Base-by-base conservation (phyloP, 2,888 invertebrate species). In the Mythimna vitellina region DNA sequence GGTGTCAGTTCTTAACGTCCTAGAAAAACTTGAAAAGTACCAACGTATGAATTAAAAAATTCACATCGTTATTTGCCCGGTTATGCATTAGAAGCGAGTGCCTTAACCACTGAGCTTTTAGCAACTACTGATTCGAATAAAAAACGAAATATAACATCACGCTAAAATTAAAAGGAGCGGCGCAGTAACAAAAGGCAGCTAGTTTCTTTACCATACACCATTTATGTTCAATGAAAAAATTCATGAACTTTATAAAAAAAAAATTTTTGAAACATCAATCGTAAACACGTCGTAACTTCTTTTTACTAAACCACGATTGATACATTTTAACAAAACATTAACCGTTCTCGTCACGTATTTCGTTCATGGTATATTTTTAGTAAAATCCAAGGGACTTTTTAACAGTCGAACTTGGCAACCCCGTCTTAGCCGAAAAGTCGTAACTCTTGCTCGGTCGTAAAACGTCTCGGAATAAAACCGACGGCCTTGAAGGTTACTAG, bases 391-490 rank as follows among this genome's bases (percentile, higher is more conserved):
- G 78, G 86, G 84, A 82, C 60, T 77, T 73, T 85, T 84, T 74
- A 77, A 84, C 75, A 62, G 70, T n/a, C 51, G 32, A 76, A 77
- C 49, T 78, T 76, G 77, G 82, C 75, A 76, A 49, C 78, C 71
- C 73, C 70, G 61, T 60, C 54, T 74, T 65, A 75, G 69, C 63
- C 70, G 68, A 77, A 66, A 70, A 70, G 74, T 76, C 86, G 87
- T 86, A 86, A 87, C 77, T 87, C 75, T 76, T 73, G 81, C 69
- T 76, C 56, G 65, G 32, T 84, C 82, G 86, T 84, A 86, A 86
- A 86, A 76, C 69, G 73, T 72, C 86, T 75, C 60, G 74, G 71
- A 86, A 86, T 86, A 83, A 87, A 85, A 81, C 78, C 65, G 42
- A 49, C 74, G 80, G 74, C 85, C 85, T 86, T 84, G 75, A 76